These are phyloP conservation scores for Aradus depressus DNA, from an alignment of 2,888 invertebrate genomes.

Conservation along the genomic window DNA sequence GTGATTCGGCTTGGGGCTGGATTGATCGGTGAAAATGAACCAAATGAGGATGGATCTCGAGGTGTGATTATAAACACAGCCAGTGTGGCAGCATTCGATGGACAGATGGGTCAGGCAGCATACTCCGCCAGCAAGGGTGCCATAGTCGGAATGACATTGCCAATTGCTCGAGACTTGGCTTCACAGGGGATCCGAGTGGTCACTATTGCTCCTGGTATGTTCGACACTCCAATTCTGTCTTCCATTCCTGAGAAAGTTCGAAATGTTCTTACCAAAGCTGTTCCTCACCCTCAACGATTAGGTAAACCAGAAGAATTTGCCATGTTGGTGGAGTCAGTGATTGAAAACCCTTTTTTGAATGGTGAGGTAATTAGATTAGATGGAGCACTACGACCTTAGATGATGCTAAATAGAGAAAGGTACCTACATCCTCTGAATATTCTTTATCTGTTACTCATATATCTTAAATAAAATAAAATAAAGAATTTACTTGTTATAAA, in stretches of 20 bases:
- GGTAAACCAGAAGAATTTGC: conserved; percentile 84
- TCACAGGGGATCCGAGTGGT: conserved; percentile 66
- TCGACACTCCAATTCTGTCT: conserved; percentile 71
- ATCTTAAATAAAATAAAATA: too few species aligned
- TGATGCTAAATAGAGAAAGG: too few species aligned
- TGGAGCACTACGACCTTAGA: conserved; percentile 60
- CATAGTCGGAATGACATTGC: conserved; percentile 89
- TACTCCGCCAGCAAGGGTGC: conserved; percentile 90
- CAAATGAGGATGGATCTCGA: conserved; percentile 70
- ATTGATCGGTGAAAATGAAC: conserved; percentile 70
- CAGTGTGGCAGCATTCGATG: conserved; percentile 90
- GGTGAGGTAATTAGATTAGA: conserved; percentile 83
- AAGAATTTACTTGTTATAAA: too few species aligned
- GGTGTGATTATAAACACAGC: conserved; percentile 95
- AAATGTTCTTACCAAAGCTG: conserved; percentile 60
- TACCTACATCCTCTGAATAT: too few species aligned
- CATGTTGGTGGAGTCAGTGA: conserved; percentile 66
- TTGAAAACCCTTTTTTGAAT: conserved; percentile 82
- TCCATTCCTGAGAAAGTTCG: conserved; percentile 73
- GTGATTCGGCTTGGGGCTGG: conserved; percentile 72
- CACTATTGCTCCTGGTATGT: conserved; percentile 74
- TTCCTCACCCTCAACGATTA: conserved; percentile 74
- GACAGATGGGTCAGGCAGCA: conserved; percentile 90
- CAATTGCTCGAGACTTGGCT: conserved; percentile 83
- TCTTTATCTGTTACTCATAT: too few species aligned